phyloP scores from a whole-genome alignment of 2,888 invertebrate species.

The Mimumesa dahlbomi region DNA sequence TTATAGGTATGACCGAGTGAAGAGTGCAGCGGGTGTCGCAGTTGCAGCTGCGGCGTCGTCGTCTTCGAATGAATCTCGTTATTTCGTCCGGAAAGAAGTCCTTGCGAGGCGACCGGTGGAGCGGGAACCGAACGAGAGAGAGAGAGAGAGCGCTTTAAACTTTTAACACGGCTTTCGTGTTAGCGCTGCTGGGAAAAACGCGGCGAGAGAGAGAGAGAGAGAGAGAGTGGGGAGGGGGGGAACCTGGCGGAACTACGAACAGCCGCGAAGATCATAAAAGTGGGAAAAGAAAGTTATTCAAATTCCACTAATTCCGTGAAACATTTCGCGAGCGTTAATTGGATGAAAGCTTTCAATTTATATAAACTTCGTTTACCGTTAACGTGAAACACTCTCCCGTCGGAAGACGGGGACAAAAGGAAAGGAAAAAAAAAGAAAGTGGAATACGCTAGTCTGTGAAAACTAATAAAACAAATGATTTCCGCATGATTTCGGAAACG shows the following conservation, averaged over 20 bases:
- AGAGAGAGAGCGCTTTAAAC: conserved; percentile 35
- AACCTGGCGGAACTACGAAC: background rate
- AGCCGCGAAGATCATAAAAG: background rate
- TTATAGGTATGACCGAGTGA: conserved; percentile 40
- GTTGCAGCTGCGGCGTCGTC: conserved; percentile 22
- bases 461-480: no score
- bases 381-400: no score
- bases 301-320: conserved; percentile 15
- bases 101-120: conserved; percentile 2
- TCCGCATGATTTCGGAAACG: no score
- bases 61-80: conserved; percentile 56
- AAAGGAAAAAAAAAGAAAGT: background rate
- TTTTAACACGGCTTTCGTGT: conserved; percentile 11
- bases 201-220: background rate
- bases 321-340: background rate
- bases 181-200: background rate
- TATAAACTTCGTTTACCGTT: background rate
- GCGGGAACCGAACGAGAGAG: background rate
- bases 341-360: background rate
- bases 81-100: conserved; percentile 28
- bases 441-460: background rate
- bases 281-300: background rate
- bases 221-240: background rate
- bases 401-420: background rate
- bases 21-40: conserved; percentile 17